Evolutionary conservation across 2,888 invertebrate species (phyloP), one percentile per base, ranked within the genome.

Genomic region (Agonopterix heracliana): DNA sequence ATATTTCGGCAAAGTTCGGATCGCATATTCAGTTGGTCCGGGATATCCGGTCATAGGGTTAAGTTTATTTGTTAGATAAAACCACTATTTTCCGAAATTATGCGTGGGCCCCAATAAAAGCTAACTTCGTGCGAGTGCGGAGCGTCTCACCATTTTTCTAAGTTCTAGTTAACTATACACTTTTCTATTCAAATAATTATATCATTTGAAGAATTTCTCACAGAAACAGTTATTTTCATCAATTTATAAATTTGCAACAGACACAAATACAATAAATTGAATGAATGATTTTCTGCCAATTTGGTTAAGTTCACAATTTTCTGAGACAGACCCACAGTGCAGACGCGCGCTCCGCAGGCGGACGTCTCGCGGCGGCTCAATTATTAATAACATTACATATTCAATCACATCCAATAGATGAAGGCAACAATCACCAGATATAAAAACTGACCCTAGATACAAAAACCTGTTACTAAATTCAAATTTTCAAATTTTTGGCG

Each of bases 391-490:
- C 83, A 82, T 70, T 61, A 89, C 89, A 91, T 89, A 92, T 85
- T 92, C 91, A 92, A 91, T 91, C 34, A 45, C n/a, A 93, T 89
- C 81, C 94, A 94, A 95, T 95, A 95, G 94, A 89, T 92, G 93
- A 93, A 93, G 93, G 94, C 93, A 92, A 90, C 52, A 68, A 65
- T 71, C 84, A 84, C 60, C 78, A 85, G 38, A n/a, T 38, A 38
- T 5, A 26, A 26, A 26, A 26, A 26, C 26, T 5, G 26, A 26
- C 7, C 26, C 26, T 5, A 86, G 83, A 83, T 81, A 82, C 81
- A 53, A 61, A 66, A 59, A 56, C 59, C 60, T 59, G 26, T 26
- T 61, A 63, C 63, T 61, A 71, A 70, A 68, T 57, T 56, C 59
- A 59, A 50, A 59, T 59, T 63, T 66, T 56, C 53, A 60, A 66